Evolutionary conservation across 2,113 vertebrate genomes (phyloP), one percentile per base, ranked within the genome.

Genomic region (Sander vitreus): DNA sequence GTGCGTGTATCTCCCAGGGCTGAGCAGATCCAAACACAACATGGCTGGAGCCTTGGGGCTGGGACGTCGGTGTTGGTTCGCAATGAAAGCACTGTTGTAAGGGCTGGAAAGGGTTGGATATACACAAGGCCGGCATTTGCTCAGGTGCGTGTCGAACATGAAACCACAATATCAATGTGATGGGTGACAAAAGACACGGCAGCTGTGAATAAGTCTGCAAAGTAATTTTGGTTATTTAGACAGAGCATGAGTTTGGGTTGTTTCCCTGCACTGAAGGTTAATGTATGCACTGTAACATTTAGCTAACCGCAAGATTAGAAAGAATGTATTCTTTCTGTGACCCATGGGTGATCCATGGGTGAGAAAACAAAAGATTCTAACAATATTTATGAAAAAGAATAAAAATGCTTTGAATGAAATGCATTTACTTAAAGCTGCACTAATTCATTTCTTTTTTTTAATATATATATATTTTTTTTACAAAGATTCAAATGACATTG

Each of bases 101-200:
- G 1, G 12, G 19, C 16, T 60, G 87, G 75, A 59, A 68, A n/a
- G 73, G 72, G 50, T 73, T 85, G 79, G 77, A 73, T 43, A 70
- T 8, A n/a, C 53, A 81, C 45, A 25, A 65, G 45, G 47, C 36
- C n/a, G n/a, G 36, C 23, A n/a, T 85, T 88, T 90, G 79, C 84
- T 78, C 70, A 85, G 73, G 74, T 90, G 73, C 7, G 2, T 73
- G 83, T 87, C 82, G 62, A 59, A 82, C 66, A 72, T 64, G 57
- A 64, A 39, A 23, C 51, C 58, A 48, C 19, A 43, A 54, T 30
- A 67, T 78, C 70, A 3, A 3, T 1, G 47, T 36, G 82, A 73
- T 66, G 54, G 2, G 36, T 27, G 43, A 39, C 13, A 75, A 62
- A 70, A 85, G 55, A 74, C 19, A 71, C 9, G 6, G 39, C 47